Conservation (phyloP, 2,113 vertebrate species). For the Blennius ocellaris region DNA sequence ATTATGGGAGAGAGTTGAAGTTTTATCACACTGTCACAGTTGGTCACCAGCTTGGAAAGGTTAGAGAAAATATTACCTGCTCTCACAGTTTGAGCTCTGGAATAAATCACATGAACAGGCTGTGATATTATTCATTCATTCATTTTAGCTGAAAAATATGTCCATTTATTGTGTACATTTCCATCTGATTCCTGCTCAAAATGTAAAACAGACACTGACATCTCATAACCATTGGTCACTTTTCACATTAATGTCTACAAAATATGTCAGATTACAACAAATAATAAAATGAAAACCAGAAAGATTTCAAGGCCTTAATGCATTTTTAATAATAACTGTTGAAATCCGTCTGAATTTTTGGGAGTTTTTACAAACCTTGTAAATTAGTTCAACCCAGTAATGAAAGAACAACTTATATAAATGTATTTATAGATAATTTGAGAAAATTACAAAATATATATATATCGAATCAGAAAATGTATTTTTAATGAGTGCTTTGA, state of each 20-base stretch:
- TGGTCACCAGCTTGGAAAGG: background rate
- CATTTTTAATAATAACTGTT: background rate
- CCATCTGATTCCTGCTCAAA: background rate
- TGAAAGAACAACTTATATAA: no score
- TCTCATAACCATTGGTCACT: background rate
- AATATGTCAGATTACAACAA: background rate
- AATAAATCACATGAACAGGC: background rate
- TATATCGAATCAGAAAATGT: no score
- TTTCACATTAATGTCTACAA: background rate
- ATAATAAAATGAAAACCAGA: background rate
- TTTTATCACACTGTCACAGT: background rate
- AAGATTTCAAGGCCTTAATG: background rate
- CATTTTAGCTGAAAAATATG: no score
- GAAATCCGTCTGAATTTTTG: no score
- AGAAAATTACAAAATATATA: no score
- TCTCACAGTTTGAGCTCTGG: background rate
- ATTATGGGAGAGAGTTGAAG: background rate
- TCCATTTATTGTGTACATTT: background rate
- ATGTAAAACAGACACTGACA: background rate
- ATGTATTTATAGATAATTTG: no score
- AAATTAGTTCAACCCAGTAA: no score
- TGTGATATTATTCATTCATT: background rate
- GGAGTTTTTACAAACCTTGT: no score
- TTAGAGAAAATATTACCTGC: background rate
- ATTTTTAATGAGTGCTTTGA: no score